These are phyloP conservation scores for Epinephelus fuscoguttatus DNA, from an alignment of 2,113 vertebrate species.

Conservation along the genomic window DNA sequence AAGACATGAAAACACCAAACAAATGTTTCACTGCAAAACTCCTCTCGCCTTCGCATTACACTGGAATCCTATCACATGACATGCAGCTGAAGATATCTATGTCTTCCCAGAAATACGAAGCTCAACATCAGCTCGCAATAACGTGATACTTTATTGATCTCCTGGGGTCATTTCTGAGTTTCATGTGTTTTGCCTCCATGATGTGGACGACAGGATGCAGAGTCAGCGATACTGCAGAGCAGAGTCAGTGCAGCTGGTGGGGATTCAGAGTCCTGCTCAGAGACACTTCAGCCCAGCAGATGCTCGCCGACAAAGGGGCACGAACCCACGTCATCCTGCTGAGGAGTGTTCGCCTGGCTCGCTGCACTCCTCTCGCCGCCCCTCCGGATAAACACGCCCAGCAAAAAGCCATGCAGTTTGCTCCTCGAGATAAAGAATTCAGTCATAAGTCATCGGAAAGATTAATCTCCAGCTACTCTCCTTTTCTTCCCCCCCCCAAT, in stretches of 20 bases:
- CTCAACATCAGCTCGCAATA: slow-evolving; percentile 29
- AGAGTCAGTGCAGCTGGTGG: neutral
- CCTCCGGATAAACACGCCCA: neutral
- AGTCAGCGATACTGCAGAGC: slow-evolving; percentile 24
- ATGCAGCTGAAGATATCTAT: neutral
- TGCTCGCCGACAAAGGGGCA: slow-evolving; percentile 21
- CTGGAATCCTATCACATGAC: slow-evolving; percentile 43
- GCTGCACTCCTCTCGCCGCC: slow-evolving; percentile 12
- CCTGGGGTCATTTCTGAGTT: slow-evolving; percentile 4
- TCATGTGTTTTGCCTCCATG: neutral
- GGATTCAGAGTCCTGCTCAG: slow-evolving; percentile 14
- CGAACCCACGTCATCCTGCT: slow-evolving; percentile 2
- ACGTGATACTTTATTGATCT: slow-evolving; percentile 61
- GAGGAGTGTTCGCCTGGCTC: slow-evolving; percentile 25
- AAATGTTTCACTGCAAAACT: neutral
- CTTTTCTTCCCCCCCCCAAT: neutral
- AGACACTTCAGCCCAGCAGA: slow-evolving; percentile 26
- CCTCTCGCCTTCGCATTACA: slow-evolving; percentile 41
- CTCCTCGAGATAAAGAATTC: neutral
- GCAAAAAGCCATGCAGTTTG: neutral
- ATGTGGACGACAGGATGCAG: slow-evolving; percentile 22
- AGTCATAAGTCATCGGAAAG: neutral
- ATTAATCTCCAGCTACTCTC: neutral
- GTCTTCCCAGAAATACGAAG: slow-evolving; percentile 38
- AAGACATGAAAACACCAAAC: neutral